Percentiles rank a stretch among this genome's conserved stretches.
phyloP scores from a whole-genome alignment of 2,797 vertebrate genomes.

The Hybognathus amarus region DNA sequence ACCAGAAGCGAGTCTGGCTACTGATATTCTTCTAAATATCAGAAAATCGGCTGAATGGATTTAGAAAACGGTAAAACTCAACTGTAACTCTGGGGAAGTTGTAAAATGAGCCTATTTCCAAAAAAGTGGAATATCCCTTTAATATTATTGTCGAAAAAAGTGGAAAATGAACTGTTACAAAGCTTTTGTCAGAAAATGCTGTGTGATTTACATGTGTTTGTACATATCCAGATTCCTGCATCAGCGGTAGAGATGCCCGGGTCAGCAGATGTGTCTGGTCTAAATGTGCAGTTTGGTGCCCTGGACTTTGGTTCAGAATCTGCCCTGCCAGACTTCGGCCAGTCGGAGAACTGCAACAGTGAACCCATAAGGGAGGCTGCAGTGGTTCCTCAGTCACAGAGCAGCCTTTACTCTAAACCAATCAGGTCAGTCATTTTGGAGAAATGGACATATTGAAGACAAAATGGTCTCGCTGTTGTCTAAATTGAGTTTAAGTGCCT shows the following conservation, averaged over 20 bases:
- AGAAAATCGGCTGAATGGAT: too few relatives aligned
- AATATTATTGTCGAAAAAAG: not conserved
- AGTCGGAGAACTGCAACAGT: slow-evolving; percentile 78
- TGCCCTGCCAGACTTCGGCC: slow-evolving; percentile 85
- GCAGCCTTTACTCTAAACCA: slow-evolving; percentile 89
- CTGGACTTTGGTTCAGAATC: slow-evolving; percentile 94
- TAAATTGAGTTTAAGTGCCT: not conserved
- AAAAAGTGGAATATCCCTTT: too few relatives aligned
- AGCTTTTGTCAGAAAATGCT: not conserved
- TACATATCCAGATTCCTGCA: slow-evolving; percentile 82
- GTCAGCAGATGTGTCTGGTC: slow-evolving; percentile 87
- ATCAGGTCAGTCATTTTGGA: slow-evolving; percentile 79
- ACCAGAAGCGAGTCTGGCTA: too few relatives aligned
- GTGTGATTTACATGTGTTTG: slow-evolving; percentile 13
- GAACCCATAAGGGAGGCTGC: slow-evolving; percentile 73
- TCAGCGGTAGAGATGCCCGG: slow-evolving; percentile 98
- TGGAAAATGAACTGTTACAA: not conserved
- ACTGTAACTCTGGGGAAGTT: too few relatives aligned
- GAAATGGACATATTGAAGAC: not conserved
- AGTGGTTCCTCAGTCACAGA: slow-evolving; percentile 74
- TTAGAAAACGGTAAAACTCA: too few relatives aligned
- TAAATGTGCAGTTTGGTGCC: slow-evolving; percentile 96
- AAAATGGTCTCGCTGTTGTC: not conserved
- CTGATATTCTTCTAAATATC: too few relatives aligned
- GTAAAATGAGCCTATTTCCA: too few relatives aligned